Evolutionary conservation across 1,140 invertebrate genomes (phyloP).

Genomic region (Nasonia vitripennis): DNA sequence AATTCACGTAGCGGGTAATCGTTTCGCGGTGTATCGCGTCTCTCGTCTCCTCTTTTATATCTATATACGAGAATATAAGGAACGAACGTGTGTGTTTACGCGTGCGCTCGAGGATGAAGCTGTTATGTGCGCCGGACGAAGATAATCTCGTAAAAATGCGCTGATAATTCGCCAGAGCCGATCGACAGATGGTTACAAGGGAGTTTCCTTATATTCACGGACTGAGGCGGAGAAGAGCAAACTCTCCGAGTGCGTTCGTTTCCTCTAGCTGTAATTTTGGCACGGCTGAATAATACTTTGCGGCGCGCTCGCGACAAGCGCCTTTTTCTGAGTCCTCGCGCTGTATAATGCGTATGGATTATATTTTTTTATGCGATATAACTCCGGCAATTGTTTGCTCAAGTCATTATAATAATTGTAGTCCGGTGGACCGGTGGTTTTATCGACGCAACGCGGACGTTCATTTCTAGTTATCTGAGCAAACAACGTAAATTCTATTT

Average conservation of each 20-base stretch:
- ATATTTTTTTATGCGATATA: background rate
- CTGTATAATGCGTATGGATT: too few species aligned
- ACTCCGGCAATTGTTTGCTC: background rate
- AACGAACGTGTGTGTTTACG: conserved; percentile 14
- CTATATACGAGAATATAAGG: background rate
- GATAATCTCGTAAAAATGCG: conserved; percentile 45
- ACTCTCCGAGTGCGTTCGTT: background rate
- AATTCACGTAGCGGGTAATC: conserved; percentile 34
- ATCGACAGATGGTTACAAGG: conserved; percentile 23
- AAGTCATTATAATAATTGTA: background rate
- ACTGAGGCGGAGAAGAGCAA: background rate
- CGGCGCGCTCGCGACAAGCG: too few species aligned
- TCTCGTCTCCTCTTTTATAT: conserved; percentile 1
- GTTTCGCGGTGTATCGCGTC: background rate
- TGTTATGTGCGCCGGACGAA: conserved; percentile 18
- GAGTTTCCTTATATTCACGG: conserved; percentile 20
- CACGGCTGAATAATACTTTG: background rate
- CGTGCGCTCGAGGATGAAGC: conserved; percentile 15
- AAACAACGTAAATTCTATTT: too few species aligned
- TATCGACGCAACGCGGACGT: background rate
- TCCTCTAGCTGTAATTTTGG: background rate
- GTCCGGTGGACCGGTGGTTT: background rate
- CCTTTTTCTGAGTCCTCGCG: too few species aligned
- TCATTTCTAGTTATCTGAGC: background rate
- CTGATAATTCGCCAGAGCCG: conserved; percentile 41